Evolutionary conservation across 2,113 vertebrate species (phyloP).

Genomic region (Pseudolaguvia tuberculata): DNA sequence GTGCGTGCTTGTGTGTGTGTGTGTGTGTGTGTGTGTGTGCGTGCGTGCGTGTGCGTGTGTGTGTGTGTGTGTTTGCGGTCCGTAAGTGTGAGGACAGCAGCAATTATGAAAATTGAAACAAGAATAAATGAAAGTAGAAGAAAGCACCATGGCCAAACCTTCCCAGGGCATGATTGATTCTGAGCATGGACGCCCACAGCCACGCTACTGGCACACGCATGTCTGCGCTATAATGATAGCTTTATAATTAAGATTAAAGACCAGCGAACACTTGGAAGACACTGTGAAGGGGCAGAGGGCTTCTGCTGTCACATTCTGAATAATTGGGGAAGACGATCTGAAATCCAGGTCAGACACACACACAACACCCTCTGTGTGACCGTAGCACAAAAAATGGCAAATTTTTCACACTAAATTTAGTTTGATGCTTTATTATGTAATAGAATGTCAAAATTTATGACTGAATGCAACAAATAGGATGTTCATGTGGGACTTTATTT

Average conservation of each 20-base stretch:
- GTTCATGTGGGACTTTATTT: not conserved
- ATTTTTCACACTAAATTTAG: slow-evolving; percentile 7
- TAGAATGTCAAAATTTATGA: not conserved
- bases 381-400: not conserved
- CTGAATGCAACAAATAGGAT: not conserved
- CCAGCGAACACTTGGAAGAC: slow-evolving; percentile 64
- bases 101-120: slow-evolving; percentile 45
- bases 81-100: slow-evolving; percentile 39
- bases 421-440: slow-evolving; percentile 22
- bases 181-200: slow-evolving; percentile 64
- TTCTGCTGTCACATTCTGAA: slow-evolving; percentile 64
- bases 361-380: not conserved
- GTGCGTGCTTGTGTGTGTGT: no score
- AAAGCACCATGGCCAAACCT: slow-evolving; percentile 33
- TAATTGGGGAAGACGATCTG: slow-evolving; percentile 65
- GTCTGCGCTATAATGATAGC: slow-evolving; percentile 71
- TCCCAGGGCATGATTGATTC: slow-evolving; percentile 69
- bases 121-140: slow-evolving; percentile 43
- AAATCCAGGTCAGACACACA: slow-evolving; percentile 42
- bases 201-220: slow-evolving; percentile 65
- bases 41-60: no score
- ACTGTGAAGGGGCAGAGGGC: slow-evolving; percentile 61
- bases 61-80: slow-evolving; percentile 18
- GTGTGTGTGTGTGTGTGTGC: slow-evolving; percentile 17
- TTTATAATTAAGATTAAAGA: slow-evolving; percentile 81